A percentile compares a stretch with the other conserved stretches of the same genome.
Conservation (phyloP, 1,140 invertebrate species). For the honey bee (Apis mellifera) region Amel_HAv3.1 CM009932.2:6172501-6173000, state of each 20-base stretch:
- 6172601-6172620: slow-evolving; percentile 38
- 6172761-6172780: slow-evolving; percentile 69
- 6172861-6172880: too few relatives aligned
- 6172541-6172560: slow-evolving; percentile 63
- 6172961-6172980: not conserved
- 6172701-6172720: too few relatives aligned
- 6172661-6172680: slow-evolving; percentile 52
- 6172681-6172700: slow-evolving; percentile 33
- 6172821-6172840: too few relatives aligned
- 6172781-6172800: slow-evolving; percentile 5
- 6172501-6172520: slow-evolving; percentile 33
- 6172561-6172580: slow-evolving; percentile 67
- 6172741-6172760: slow-evolving; percentile 26
- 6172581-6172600: slow-evolving; percentile 58
- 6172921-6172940: too few relatives aligned
- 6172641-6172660: slow-evolving; percentile 57
- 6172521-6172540: slow-evolving; percentile 53
- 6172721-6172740: not conserved
- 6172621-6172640: slow-evolving; percentile 59
- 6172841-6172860: not conserved
- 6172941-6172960: not conserved
- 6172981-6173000: not conserved
- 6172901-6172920: too few relatives aligned
- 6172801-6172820: not conserved
- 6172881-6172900: too few relatives aligned